Evolutionary conservation across 2,113 vertebrate species (phyloP).

Genomic region (Speoplatyrhinus poulsoni): DNA sequence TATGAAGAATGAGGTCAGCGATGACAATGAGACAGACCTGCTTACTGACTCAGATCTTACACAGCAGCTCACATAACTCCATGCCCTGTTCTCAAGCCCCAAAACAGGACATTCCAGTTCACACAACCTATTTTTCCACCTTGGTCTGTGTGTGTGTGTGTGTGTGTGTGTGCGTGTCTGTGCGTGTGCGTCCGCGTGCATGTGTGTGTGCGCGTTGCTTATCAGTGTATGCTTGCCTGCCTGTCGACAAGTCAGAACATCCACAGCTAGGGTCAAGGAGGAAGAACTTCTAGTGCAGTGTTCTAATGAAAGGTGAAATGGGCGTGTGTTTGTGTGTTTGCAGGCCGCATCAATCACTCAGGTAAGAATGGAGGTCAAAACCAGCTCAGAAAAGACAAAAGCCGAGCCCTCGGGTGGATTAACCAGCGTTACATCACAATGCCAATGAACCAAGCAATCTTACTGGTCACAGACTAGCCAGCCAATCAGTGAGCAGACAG

Average conservation of each 20-base stretch:
- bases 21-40: conserved; percentile 56
- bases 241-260: conserved; percentile 51
- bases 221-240: conserved; percentile 15
- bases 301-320: conserved; percentile 56
- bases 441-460: conserved; percentile 38
- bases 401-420: conserved; percentile 50
- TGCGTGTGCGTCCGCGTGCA: conserved; percentile 8
- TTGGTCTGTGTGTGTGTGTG: conserved; percentile 19
- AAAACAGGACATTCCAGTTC: conserved; percentile 60
- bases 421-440: conserved; percentile 62
- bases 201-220: background rate
- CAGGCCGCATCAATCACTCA: conserved; percentile 51
- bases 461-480: conserved; percentile 58
- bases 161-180: conserved; percentile 10
- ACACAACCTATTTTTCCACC: conserved; percentile 46
- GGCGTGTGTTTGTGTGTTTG: conserved; percentile 53
- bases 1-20: conserved; percentile 62
- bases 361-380: conserved; percentile 39
- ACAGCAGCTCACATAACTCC: conserved; percentile 34
- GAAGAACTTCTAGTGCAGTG: conserved; percentile 16
- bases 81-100: conserved; percentile 24
- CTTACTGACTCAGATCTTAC: conserved; percentile 47
- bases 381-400: conserved; percentile 56
- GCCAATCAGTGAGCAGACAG: conserved; percentile 59
- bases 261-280: conserved; percentile 51